Evolutionary conservation across 2,113 vertebrate species (phyloP), one percentile per base, ranked within the genome.

Genomic region (Zosterops hypoxanthus): DNA sequence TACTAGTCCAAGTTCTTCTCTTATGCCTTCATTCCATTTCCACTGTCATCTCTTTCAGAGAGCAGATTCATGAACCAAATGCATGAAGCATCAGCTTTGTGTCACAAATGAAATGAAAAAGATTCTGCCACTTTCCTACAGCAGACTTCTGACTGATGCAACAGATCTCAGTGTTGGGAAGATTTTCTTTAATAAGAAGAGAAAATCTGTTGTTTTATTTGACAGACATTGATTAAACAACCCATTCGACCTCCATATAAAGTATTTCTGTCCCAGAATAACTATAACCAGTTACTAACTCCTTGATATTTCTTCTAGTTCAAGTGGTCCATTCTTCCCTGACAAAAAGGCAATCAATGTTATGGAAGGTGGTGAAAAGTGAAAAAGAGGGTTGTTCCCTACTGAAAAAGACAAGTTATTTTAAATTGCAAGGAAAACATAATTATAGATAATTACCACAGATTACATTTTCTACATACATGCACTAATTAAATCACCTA

Each of bases 401-500:
- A 57, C 80, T 84, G 88, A 83, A 97, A 96, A 94, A 95, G 66
- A 87, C 18, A 91, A 94, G 88, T 84, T 96, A 94, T 84, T 86
- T 93, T 94, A 96, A 96, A 96, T 86, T 94, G 92, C 49, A 94
- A 88, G 86, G 90, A 93, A 97, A 94, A 96, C 80, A 96, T 97
- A 96, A 96, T 95, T 96, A 96, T 39, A 94, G 85, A 88, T 94
- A 93, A 96, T 95, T 96, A 90, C 49, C 20, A 86, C 71, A 94
- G 64, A 94, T 94, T 96, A 96, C 64, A 81, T 91, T 96, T 97
- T 97, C 90, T 90, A 92, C 92, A 96, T 94, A 96, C 82, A 92
- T 93, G 90, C 93, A 90, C 92, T 96, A 96, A 97, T 96, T 91
- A 91, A 95, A 96, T 96, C 88, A 95, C 73, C 73, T 95, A 77